Evolutionary conservation across 2,888 invertebrate genomes (phyloP), one percentile per base, ranked within the genome.

Genomic region (Anorthoa munda): DNA sequence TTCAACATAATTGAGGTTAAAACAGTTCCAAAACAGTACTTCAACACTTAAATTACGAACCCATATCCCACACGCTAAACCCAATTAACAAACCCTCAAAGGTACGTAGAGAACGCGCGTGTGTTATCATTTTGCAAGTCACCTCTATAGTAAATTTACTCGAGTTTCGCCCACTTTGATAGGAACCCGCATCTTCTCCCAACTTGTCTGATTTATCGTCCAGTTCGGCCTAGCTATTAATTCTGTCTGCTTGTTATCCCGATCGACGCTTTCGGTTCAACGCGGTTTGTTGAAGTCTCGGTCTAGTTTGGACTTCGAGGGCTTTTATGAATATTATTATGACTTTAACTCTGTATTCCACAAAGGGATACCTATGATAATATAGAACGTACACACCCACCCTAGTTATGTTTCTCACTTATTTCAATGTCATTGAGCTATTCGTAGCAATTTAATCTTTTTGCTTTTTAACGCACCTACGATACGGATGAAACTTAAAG

Each of bases 161-260:
- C 50, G 65, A 84, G 72, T 77, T 75, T 84, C 50, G 63, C 65
- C 68, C 53, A 77, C 63, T 80, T 76, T 77, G 85, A 85, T 86
- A 86, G 77, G 59, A 21, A 63, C 85, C 86, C 85, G 84, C 85
- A 85, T 86, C 83, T 75, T 77, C 68, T 66, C 75, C 73, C 58
- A 79, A 83, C 69, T 83, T 80, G 66, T 18, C 76, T 86, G 86
- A 84, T 86, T 83, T 86, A 86, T 84, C 77, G 85, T 86, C 73
- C 72, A 72, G 71, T 59, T 65, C 51, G 65, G 75, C 66, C 66
- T 15, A 72, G 77, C 83, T 86, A 86, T 86, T 86, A 86, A 86
- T 86, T 86, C 81, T 73, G 73, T 75, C 63, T 61, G 73, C 66
- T 69, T 70, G 73, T 79, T 83, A 83, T 83, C 84, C 81, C 67